Base-by-base conservation (phyloP, 1,140 invertebrate species). In the Zophobas atratus region DNA sequence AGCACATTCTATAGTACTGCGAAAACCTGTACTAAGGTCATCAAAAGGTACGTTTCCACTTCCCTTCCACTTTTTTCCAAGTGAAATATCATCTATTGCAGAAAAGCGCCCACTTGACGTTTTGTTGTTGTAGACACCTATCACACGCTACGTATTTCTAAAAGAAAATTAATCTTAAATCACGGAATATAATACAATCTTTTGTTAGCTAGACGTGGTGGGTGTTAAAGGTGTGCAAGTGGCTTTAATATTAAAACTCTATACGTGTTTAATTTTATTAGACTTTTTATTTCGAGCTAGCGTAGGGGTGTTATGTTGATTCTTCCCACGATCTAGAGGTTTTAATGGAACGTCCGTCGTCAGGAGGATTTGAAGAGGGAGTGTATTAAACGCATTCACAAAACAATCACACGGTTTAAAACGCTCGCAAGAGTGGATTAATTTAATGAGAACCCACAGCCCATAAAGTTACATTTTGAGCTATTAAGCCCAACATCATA, bases 251-350 rank as follows among this genome's bases (percentile, higher is more conserved):
- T 71, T 8, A 36, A 71, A 72, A 72, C 51, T 43, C 70, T 32
- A 60, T 60, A 60, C 56, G 32, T 60, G 51, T 49, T 49, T 36
- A 72, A 49, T 72, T 51, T 72, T 72, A 72, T 72, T 72, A n/a
- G 46, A 70, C 56, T 60, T 60, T 20, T 60, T 60, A 60, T 48
- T 70, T 51, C n/a, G 46, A 72, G n/a, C 2, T 72, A 8, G 70
- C 51, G 70, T 72, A 72, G 70, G 70, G 70, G 33, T 72, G 43
- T 48, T 48, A 70, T 70, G 67, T 70, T 70, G 67, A 70, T 70
- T 70, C 67, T 72, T 51, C 70, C 70, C 36, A 72, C 70, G 35
- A 72, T 4, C 36, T 2, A 2, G 8, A 56, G 33, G 6, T 56
- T 56, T 56, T 20, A 56, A 33, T 35, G 33, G 33, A 56, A 56